phyloP scores from a whole-genome alignment of 2,797 vertebrate genomes.

The Onychomys leucogaster region DNA sequence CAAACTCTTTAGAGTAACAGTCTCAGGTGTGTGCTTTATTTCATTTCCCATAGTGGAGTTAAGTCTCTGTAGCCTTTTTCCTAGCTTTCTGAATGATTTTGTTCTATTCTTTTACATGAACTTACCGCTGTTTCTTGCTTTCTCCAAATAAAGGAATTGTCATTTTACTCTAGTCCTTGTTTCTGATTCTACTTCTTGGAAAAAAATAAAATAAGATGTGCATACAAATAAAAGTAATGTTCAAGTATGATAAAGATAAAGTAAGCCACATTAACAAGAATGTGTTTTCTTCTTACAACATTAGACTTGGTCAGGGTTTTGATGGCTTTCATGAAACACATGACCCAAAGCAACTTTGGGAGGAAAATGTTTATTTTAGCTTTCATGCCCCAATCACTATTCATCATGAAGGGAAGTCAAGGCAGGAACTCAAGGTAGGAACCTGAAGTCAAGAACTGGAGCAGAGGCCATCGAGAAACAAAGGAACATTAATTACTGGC shows the following conservation, averaged over 20 bases:
- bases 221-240: neutral
- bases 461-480: neutral
- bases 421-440: neutral
- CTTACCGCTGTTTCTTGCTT: neutral
- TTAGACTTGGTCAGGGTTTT: neutral
- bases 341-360: neutral
- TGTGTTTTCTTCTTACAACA: neutral
- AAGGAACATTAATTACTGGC: neutral
- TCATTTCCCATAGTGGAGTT: neutral
- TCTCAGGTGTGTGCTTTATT: neutral
- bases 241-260: neutral
- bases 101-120: neutral
- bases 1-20: neutral
- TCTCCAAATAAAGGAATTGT: slow-evolving; percentile 1
- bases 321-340: neutral
- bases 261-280: neutral
- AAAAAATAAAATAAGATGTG: neutral
- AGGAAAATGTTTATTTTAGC: neutral
- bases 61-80: neutral
- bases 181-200: neutral
- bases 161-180: neutral
- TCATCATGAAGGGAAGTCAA: neutral
- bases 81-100: neutral
- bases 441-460: neutral
- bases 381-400: neutral